A percentile compares a stretch with the other conserved stretches of the same genome.
Conservation (phyloP, 1,140 invertebrate genomes). For the Drosophila ambigua region DNA sequence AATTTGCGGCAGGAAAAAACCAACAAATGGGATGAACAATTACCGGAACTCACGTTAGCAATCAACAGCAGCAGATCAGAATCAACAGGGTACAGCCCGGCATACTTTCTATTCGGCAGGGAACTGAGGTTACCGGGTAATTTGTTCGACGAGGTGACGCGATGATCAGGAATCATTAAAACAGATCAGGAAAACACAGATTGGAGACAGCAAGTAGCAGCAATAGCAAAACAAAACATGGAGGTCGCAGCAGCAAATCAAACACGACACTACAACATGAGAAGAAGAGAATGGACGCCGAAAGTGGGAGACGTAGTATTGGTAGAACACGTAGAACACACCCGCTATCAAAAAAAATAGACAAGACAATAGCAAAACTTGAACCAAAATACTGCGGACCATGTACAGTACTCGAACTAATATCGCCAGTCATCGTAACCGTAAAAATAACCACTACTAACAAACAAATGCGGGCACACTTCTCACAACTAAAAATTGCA, state of each 20-base stretch:
- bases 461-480: too few relatives aligned
- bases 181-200: too few relatives aligned
- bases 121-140: not conserved
- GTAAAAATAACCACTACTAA: too few relatives aligned
- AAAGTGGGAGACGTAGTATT: too few relatives aligned
- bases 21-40: not conserved
- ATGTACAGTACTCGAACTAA: not conserved
- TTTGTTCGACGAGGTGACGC: not conserved
- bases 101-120: not conserved
- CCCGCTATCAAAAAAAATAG: not conserved
- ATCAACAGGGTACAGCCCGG: not conserved
- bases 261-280: too few relatives aligned
- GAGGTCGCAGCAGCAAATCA: too few relatives aligned
- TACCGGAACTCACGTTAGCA: not conserved
- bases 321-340: too few relatives aligned
- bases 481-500: too few relatives aligned
- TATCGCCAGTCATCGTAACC: too few relatives aligned
- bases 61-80: not conserved
- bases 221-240: not conserved
- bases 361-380: not conserved
- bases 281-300: too few relatives aligned
- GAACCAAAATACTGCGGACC: not conserved
- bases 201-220: not conserved
- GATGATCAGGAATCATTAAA: not conserved
- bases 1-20: not conserved